Conservation (phyloP, 2,113 vertebrate species). For the Oncorhynchus kisutch region DNA sequence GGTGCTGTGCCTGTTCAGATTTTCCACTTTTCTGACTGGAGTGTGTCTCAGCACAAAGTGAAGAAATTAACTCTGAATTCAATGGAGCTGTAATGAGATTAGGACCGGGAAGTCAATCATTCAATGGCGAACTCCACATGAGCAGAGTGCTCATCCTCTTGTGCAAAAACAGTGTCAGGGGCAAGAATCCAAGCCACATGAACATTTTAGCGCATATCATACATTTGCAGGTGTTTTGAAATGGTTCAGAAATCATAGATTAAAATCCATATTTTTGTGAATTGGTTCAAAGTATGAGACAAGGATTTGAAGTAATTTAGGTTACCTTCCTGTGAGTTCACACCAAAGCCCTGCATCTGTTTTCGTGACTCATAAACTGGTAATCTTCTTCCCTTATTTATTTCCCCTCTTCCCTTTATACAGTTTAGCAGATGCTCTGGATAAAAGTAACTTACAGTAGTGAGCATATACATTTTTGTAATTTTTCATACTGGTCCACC, state of each 20-base stretch:
- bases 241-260: no score
- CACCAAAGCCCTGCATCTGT: no score
- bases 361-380: neutral
- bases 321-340: no score
- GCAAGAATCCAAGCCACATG: neutral
- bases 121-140: constrained; percentile 9
- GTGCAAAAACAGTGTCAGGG: neutral
- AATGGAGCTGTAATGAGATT: constrained; percentile 56
- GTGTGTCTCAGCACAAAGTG: constrained; percentile 42
- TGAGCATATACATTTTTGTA: no score
- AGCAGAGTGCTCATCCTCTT: constrained; percentile 2
- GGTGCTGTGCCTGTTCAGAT: constrained; percentile 40
- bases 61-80: constrained; percentile 54
- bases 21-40: constrained; percentile 39
- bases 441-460: no score
- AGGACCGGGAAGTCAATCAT: constrained; percentile 57
- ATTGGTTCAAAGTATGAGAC: no score
- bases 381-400: neutral
- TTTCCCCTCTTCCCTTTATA: neutral
- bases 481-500: no score
- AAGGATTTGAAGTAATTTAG: no score
- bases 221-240: neutral
- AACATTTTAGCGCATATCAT: neutral
- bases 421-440: no score
- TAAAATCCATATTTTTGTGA: no score